Evolutionary conservation across 2,797 vertebrate genomes (phyloP).

Genomic region (Melanotaenia boesemani): DNA sequence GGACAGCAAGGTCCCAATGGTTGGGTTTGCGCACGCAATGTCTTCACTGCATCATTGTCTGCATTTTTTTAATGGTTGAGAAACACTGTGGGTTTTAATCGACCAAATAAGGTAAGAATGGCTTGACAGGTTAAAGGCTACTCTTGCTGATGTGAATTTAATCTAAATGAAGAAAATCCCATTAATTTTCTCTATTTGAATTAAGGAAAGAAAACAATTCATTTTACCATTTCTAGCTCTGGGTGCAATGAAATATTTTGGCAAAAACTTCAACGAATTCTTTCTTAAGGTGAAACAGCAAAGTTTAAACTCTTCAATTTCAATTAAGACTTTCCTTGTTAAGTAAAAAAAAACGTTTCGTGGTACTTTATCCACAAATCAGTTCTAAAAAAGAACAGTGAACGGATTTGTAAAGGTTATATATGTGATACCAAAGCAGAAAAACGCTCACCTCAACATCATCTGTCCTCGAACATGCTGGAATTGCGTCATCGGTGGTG

Average conservation of each 20-base stretch:
- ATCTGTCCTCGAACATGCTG: constrained; percentile 44
- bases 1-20: neutral
- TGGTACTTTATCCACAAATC: neutral
- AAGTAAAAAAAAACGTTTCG: no score
- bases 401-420: neutral
- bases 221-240: neutral
- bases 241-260: neutral
- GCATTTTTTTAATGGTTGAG: no score
- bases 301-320: neutral
- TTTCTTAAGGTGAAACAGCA: neutral
- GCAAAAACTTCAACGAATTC: neutral
- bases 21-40: neutral
- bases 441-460: constrained; percentile 79
- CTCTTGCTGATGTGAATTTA: neutral
- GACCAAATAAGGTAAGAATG: no score
- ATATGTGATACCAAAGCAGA: neutral
- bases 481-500: constrained; percentile 59
- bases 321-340: neutral
- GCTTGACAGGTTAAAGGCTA: no score
- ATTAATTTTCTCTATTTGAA: neutral
- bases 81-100: no score
- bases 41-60: no score
- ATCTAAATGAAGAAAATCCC: neutral
- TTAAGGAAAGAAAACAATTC: neutral
- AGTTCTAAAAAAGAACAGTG: neutral